Evolutionary conservation across 2,113 vertebrate species (phyloP), one percentile per base, ranked within the genome.

Genomic region (Corythoichthys intestinalis): DNA sequence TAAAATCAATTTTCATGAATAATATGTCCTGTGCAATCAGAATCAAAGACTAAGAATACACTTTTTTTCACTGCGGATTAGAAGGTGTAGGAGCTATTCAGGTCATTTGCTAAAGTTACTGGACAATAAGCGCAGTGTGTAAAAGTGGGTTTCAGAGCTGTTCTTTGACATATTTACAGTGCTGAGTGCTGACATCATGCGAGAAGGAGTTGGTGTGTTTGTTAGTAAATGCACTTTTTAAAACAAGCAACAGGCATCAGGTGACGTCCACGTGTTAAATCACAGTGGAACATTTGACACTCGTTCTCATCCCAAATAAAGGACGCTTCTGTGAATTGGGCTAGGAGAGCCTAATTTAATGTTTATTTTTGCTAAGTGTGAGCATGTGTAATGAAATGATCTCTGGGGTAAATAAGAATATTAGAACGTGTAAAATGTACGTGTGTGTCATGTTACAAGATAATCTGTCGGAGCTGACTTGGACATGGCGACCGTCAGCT

Each of bases 271-370:
- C 41, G 61, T 63, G 57, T 77, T 70, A 72, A 84, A 79, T 82
- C 83, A 73, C 15, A n/a, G 67, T 47, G 73, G 72, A 85, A 87
- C 65, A 76, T 86, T 76, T 84, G 75, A 85, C 64, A 75, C 17
- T 11, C 72, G n/a, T 54, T 60, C 59, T 67, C 66, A 46, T 76
- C 62, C 47, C 48, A 72, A 80, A 48, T 68, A 81, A 76, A 71
- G 74, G 41, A 66, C 46, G 52, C 61, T 67, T 65, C 63, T 82
- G 72, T 73, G 73, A 39, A n/a, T 13, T 50, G 28, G 4, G 49
- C 39, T 44, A 3, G 38, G 37, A 63, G 28, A 74, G 52, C 34
- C 13, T 44, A 70, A 17, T 66, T 41, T 69, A 58, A 65, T 64
- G 67, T 77, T 68, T 71, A 71, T 53, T 66, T 65, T 65, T 65